Evolutionary conservation across 2,113 vertebrate species (phyloP), one percentile per base, ranked within the genome.

Genomic region (Amia ocellicauda): DNA sequence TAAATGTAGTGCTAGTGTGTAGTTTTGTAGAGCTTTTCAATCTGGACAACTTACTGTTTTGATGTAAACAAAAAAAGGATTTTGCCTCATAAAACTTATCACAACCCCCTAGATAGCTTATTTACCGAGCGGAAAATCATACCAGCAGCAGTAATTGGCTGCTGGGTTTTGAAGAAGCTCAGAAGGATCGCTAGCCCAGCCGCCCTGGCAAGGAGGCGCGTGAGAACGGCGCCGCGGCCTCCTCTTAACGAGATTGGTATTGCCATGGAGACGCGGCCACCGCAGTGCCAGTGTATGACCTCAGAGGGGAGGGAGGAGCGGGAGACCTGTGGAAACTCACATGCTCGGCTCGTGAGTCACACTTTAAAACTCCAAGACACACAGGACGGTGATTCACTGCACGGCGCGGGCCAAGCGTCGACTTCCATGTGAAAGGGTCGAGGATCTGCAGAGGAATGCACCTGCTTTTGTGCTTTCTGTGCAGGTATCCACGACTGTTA

Each of bases 261-360:
- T 79, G 43, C 75, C 66, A 69, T 74, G 63, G 80, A 66, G 69
- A 79, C 71, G 17, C 52, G 23, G 67, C 64, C 62, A 55, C 68
- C 49, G 66, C 45, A 68, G 27, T 64, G 63, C 71, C 73, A 84
- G 66, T 62, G 62, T 55, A 64, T 80, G 77, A 81, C 76, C 73
- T 82, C 75, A 83, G 75, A 52, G 68, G 56, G 57, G 57, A 42
- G 29, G n/a, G 45, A 47, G 16, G 66, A 42, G 56, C 13, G 70
- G 41, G 66, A 74, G 76, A 83, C 73, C 72, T 83, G 74, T 83
- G 82, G 83, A 87, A 85, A 83, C 73, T 80, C 76, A 64, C 79
- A 75, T 83, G 75, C 74, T 79, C 77, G 69, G 59, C 69, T 58
- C 58, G 79, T 84, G 83, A 86, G 82, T 86, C 85, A 86, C 74